Conservation (phyloP, 2,113 vertebrate species). For the Ictalurus punctatus region DNA sequence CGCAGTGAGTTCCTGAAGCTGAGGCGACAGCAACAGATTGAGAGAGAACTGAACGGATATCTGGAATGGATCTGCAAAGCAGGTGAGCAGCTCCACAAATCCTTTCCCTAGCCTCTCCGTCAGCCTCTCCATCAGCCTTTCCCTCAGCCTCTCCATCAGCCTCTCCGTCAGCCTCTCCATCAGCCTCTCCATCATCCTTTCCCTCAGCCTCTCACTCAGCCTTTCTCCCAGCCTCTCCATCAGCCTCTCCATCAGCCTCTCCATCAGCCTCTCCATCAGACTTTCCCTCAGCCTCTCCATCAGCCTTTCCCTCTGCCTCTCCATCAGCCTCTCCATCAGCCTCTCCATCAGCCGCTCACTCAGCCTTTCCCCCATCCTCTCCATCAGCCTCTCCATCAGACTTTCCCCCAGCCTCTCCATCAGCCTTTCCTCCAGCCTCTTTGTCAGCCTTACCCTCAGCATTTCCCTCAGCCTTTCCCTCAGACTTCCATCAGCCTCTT, state of each 20-base stretch:
- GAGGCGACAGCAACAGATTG: slow-evolving; percentile 90
- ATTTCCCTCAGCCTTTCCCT: no score
- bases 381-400: no score
- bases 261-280: no score
- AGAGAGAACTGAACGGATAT: slow-evolving; percentile 90
- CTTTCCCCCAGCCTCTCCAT: no score
- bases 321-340: no score
- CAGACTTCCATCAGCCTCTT: no score
- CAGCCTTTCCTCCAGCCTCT: no score
- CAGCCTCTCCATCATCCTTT: neutral
- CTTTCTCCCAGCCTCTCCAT: neutral
- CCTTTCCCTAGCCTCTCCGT: neutral
- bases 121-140: neutral
- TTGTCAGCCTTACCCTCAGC: no score
- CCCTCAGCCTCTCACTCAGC: neutral
- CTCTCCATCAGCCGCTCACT: no score
- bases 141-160: neutral
- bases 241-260: neutral
- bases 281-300: neutral
- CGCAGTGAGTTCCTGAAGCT: slow-evolving; percentile 89
- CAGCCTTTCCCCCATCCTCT: no score
- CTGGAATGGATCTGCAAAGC: slow-evolving; percentile 97
- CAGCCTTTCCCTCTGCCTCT: neutral
- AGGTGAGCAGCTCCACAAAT: slow-evolving; percentile 64
- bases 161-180: neutral